Evolutionary conservation across 2,888 invertebrate species (phyloP).

Genomic region (Parasteatoda lunata): DNA sequence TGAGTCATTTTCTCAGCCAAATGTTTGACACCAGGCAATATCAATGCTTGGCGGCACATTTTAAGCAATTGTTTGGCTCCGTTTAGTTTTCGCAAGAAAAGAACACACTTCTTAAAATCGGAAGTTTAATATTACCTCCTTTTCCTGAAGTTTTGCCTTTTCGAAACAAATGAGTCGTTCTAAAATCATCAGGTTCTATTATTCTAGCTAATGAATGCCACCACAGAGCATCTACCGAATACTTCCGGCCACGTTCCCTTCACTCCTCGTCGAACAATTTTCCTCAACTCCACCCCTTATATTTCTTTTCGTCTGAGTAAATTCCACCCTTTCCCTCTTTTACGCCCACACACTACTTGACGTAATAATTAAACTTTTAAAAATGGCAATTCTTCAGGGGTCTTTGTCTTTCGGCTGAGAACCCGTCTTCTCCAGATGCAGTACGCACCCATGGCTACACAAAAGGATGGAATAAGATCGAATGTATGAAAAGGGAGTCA

Average conservation of each 20-base stretch:
- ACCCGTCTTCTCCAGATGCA: neutral
- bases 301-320: too few relatives aligned
- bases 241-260: conserved; percentile 54
- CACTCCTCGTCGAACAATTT: neutral
- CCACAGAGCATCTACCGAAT: conserved; percentile 10
- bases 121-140: too few relatives aligned
- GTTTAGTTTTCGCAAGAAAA: too few relatives aligned
- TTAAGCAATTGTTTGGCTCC: too few relatives aligned
- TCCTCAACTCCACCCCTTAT: neutral
- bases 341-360: neutral
- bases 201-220: conserved; percentile 38
- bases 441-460: neutral
- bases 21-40: too few relatives aligned
- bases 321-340: too few relatives aligned
- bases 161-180: conserved; percentile 42
- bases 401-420: conserved; percentile 2
- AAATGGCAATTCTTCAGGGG: neutral
- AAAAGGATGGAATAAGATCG: neutral
- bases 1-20: too few relatives aligned
- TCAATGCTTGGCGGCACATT: too few relatives aligned
- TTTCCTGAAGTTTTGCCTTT: conserved; percentile 10
- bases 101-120: too few relatives aligned
- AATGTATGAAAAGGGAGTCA: neutral
- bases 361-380: neutral
- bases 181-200: conserved; percentile 30